phyloP scores from a whole-genome alignment of 1,140 invertebrate genomes.

The Trinorchestia longiramus region DNA sequence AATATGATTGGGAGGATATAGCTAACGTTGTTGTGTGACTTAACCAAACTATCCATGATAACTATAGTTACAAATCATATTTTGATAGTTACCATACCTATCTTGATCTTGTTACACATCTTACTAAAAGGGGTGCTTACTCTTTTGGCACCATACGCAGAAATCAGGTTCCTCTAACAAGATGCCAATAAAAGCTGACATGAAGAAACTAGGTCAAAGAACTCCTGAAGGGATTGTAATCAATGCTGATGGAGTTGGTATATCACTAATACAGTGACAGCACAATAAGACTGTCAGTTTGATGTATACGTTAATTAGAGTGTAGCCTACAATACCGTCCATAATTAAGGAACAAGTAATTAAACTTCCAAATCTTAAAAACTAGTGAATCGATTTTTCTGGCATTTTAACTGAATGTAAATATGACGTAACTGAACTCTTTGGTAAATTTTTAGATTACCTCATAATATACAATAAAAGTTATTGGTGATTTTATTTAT shows the following conservation, averaged over 20 bases:
- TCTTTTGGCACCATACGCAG: background rate
- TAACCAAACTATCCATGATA: background rate
- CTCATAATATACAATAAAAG: too few relatives aligned
- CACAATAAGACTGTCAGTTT: background rate
- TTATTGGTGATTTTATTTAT: too few relatives aligned
- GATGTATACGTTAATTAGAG: background rate
- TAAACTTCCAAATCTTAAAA: too few relatives aligned
- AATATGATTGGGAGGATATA: background rate
- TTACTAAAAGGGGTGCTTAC: background rate
- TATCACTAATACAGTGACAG: background rate
- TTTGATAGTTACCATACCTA: background rate
- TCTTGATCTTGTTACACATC: too few relatives aligned
- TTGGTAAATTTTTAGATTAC: too few relatives aligned
- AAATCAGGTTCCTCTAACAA: background rate
- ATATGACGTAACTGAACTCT: too few relatives aligned
- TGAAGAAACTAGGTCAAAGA: background rate
- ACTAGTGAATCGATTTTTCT: too few relatives aligned
- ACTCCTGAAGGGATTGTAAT: background rate
- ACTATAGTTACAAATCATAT: background rate
- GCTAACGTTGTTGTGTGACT: slow-evolving; percentile 14
- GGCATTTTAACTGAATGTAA: too few relatives aligned
- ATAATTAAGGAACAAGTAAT: too few relatives aligned
- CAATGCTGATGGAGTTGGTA: background rate
- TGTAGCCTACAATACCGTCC: too few relatives aligned
- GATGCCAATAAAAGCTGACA: background rate